Evolutionary conservation across 1,140 invertebrate genomes (phyloP).

Genomic region (Tetramorium simillimum): DNA sequence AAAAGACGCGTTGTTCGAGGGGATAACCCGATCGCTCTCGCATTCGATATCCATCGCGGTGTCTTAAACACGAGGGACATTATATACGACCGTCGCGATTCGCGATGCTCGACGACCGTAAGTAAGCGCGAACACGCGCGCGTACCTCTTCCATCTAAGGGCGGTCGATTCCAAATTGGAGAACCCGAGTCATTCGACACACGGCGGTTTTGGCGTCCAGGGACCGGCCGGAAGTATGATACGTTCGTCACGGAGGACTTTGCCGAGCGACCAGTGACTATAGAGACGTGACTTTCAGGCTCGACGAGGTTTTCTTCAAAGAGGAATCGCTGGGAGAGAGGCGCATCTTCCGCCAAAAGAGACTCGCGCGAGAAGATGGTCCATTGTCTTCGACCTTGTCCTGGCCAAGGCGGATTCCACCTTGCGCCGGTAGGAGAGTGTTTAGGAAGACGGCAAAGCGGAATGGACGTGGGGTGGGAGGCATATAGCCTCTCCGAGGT

Average conservation of each 20-base stretch:
- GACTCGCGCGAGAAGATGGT: neutral
- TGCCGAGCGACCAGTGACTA: neutral
- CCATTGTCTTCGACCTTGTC: conserved; percentile 32
- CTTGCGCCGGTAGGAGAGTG: conserved; percentile 65
- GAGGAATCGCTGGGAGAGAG: neutral
- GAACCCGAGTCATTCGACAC: conserved; percentile 39
- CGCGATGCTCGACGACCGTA: conserved; percentile 51
- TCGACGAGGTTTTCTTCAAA: neutral
- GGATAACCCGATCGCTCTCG: neutral
- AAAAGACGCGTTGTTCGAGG: conserved; percentile 1
- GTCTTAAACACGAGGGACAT: conserved; percentile 47
- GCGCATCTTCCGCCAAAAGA: neutral
- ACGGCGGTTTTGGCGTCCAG: conserved; percentile 40
- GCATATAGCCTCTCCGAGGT: conserved; percentile 62
- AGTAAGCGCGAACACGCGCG: conserved; percentile 22
- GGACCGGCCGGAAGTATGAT: conserved; percentile 15
- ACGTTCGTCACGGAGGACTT: neutral
- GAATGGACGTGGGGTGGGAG: conserved; percentile 55
- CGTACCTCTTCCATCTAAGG: conserved; percentile 60
- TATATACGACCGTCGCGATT: conserved; percentile 37
- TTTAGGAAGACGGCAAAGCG: conserved; percentile 44
- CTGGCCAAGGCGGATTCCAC: conserved; percentile 55
- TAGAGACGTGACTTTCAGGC: too few species aligned
- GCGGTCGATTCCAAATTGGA: conserved; percentile 58
- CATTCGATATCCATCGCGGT: conserved; percentile 3